Percentiles rank a stretch among this genome's conserved stretches.
Conservation (phyloP, 2,888 invertebrate species). For the Rhingia rostrata region DNA sequence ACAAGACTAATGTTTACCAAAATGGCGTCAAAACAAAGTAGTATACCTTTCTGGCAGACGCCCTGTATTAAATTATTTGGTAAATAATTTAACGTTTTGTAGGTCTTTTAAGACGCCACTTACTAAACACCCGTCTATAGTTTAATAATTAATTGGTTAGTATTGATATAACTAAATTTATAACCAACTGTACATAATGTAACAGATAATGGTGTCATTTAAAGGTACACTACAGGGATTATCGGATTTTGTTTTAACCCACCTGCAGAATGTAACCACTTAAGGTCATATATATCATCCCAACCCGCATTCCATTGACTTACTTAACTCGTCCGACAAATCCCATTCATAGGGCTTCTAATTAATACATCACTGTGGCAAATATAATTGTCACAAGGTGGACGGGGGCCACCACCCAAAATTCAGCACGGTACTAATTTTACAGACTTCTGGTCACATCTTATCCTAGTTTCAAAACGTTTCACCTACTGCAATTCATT, state of each 20-base stretch:
- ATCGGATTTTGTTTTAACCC: not conserved
- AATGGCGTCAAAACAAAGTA: too few species aligned
- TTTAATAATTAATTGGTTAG: too few species aligned
- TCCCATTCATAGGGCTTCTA: not conserved
- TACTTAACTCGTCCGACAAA: not conserved
- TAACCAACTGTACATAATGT: too few species aligned
- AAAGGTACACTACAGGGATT: not conserved
- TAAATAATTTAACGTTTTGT: too few species aligned
- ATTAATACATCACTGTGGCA: not conserved
- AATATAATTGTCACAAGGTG: not conserved
- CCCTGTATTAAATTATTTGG: too few species aligned
- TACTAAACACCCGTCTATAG: too few species aligned
- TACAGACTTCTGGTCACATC: not conserved
- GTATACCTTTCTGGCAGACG: too few species aligned
- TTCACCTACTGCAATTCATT: not conserved
- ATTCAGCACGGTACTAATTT: constrained; percentile 8
- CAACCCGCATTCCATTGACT: not conserved
- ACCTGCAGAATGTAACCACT: not conserved
- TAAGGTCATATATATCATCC: not conserved
- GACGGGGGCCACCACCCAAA: not conserved
- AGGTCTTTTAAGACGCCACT: too few species aligned
- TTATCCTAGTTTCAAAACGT: not conserved
- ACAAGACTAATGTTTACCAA: too few species aligned
- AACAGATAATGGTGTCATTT: not conserved
- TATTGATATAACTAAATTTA: too few species aligned